A percentile compares a stretch with the other conserved stretches of the same genome.
Evolutionary conservation across 2,113 vertebrate genomes (phyloP).

Genomic region (Rhadina sibilatrix): DNA sequence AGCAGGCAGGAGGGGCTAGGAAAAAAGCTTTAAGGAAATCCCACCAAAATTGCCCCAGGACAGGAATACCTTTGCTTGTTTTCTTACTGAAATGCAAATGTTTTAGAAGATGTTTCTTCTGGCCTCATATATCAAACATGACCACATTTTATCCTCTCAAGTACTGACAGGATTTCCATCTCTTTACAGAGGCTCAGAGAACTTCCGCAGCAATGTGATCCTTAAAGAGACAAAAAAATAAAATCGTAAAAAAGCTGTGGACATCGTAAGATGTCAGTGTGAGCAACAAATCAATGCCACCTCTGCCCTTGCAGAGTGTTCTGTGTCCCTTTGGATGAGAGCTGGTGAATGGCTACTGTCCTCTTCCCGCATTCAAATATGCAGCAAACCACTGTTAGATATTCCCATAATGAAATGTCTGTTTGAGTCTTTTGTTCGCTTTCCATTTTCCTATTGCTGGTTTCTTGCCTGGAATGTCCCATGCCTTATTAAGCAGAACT

Average conservation of each 20-base stretch:
- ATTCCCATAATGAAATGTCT: neutral
- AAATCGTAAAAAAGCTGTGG: neutral
- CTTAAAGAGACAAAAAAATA: neutral
- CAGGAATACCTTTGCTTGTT: neutral
- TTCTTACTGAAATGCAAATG: conserved; percentile 1
- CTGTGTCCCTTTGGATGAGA: neutral
- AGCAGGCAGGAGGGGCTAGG: neutral
- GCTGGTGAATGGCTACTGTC: neutral
- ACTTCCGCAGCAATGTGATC: neutral
- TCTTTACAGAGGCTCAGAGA: neutral
- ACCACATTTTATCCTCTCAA: neutral
- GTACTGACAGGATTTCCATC: neutral
- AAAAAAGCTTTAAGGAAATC: neutral
- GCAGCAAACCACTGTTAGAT: neutral
- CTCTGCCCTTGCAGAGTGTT: neutral
- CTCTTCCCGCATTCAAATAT: neutral
- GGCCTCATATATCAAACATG: neutral
- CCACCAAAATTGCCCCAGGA: neutral
- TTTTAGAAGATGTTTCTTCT: neutral
- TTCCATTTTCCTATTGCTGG: neutral
- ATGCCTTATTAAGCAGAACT: neutral
- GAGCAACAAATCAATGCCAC: neutral
- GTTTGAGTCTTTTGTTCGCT: neutral
- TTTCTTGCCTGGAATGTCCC: neutral
- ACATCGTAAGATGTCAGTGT: neutral